phyloP scores from a whole-genome alignment of 2,888 invertebrate genomes.

The Pristionchus maxplancki region DNA sequence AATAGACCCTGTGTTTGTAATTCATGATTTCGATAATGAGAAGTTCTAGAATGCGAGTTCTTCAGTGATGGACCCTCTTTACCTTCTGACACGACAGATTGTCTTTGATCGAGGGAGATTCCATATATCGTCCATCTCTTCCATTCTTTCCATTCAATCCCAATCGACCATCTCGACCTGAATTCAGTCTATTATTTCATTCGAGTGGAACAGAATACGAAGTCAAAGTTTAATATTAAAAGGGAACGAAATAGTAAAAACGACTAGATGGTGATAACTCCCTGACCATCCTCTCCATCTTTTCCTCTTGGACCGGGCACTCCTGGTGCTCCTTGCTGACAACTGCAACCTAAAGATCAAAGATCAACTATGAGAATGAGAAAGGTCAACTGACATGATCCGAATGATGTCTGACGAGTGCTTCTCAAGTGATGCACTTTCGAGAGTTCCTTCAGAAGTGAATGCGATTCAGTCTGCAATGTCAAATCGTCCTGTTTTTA shows the following conservation, averaged over 20 bases:
- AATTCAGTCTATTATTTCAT: not conserved
- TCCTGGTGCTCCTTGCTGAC: conserved; percentile 68
- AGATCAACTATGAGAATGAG: not conserved
- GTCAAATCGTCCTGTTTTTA: too few species aligned
- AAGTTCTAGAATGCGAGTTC: too few species aligned
- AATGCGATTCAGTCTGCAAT: conserved; percentile 44
- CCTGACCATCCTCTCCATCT: conserved; percentile 58
- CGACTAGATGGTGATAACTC: too few species aligned
- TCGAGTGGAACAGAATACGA: not conserved
- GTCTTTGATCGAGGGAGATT: conserved; percentile 54
- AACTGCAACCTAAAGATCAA: conserved; percentile 62
- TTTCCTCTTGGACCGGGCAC: conserved; percentile 60
- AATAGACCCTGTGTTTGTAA: too few species aligned
- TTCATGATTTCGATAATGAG: too few species aligned
- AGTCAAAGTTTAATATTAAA: not conserved
- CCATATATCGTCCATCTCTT: conserved; percentile 61
- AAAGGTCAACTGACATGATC: conserved; percentile 7
- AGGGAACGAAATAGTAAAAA: not conserved
- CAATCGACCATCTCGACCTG: conserved; percentile 59
- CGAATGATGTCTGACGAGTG: not conserved
- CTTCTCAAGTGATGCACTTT: not conserved
- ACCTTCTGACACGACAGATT: conserved; percentile 67
- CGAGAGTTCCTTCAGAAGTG: conserved; percentile 27
- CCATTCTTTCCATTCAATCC: conserved; percentile 69
- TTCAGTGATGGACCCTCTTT: too few species aligned